Conservation (phyloP, 2,113 vertebrate species). For the Pelodiscus sinensis region DNA sequence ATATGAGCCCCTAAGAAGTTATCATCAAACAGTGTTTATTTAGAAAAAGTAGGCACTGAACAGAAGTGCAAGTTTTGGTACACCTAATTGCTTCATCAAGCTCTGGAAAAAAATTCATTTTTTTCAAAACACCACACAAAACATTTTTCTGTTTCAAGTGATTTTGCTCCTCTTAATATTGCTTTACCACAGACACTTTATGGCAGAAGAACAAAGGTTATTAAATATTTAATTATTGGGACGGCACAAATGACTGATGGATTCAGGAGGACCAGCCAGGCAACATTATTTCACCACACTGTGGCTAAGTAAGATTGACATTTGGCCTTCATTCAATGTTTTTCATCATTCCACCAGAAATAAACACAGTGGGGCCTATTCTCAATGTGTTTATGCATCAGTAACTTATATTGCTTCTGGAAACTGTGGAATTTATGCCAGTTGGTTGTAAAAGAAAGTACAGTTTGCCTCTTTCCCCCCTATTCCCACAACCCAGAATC, state of each 20-base stretch:
- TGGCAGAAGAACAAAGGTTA: constrained; percentile 55
- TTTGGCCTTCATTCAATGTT: constrained; percentile 47
- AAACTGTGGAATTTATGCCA: constrained; percentile 36
- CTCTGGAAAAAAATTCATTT: constrained; percentile 31
- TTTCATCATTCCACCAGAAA: constrained; percentile 61
- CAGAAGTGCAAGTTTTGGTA: constrained; percentile 47
- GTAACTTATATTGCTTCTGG: constrained; percentile 48
- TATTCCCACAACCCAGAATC: not conserved
- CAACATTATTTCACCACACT: constrained; percentile 52
- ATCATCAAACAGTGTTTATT: not conserved
- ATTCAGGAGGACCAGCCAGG: constrained; percentile 21
- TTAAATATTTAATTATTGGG: constrained; percentile 56
- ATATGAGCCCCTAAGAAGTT: not conserved
- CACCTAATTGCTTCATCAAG: not conserved
- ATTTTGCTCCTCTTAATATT: constrained; percentile 20
- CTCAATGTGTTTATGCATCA: constrained; percentile 36
- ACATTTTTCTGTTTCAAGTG: constrained; percentile 30
- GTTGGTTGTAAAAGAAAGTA: constrained; percentile 27
- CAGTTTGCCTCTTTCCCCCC: not conserved
- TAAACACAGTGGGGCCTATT: constrained; percentile 51
- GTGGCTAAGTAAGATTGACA: constrained; percentile 51
- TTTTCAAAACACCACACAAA: constrained; percentile 22
- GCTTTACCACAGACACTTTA: constrained; percentile 24
- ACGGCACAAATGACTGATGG: constrained; percentile 35
- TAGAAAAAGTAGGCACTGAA: not conserved